Percentiles rank a stretch among this genome's conserved stretches.
Evolutionary conservation across 2,888 invertebrate genomes (phyloP).

Genomic region (Drosophila pseudotakahashii): DNA sequence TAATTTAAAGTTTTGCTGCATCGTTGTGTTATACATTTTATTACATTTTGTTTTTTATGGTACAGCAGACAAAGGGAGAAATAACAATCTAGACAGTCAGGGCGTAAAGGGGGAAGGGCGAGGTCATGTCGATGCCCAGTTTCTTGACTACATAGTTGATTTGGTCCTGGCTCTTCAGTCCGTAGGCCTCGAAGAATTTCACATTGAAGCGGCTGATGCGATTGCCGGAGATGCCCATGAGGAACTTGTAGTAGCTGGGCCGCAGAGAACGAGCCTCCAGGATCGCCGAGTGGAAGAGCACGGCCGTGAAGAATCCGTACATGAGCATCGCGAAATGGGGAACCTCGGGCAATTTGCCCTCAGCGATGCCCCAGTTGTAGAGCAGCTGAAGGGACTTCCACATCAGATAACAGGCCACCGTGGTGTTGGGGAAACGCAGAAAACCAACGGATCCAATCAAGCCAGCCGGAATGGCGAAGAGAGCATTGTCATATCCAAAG

Average conservation of each 20-base stretch:
- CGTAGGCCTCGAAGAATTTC: conserved; percentile 50
- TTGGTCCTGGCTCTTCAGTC: conserved; percentile 51
- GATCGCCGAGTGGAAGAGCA: conserved; percentile 90
- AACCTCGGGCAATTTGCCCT: conserved; percentile 87
- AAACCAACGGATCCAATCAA: conserved; percentile 89
- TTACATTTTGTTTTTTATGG: conserved; percentile 13
- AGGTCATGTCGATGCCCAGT: conserved; percentile 54
- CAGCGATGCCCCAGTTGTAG: conserved; percentile 88
- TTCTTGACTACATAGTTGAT: conserved; percentile 40
- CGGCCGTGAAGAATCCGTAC: conserved; percentile 90
- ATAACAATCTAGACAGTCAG: conserved; percentile 31
- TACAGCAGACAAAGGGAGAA: background rate
- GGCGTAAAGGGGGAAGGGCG: conserved; percentile 42
- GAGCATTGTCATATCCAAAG: conserved; percentile 86
- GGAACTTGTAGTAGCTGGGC: conserved; percentile 92
- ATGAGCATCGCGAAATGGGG: conserved; percentile 87
- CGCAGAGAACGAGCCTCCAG: conserved; percentile 91
- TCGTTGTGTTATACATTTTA: conserved; percentile 40
- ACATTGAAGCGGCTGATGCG: conserved; percentile 65
- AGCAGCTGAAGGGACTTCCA: conserved; percentile 92
- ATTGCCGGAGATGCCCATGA: conserved; percentile 89
- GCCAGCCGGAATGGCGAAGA: conserved; percentile 89
- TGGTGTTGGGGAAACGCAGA: conserved; percentile 89
- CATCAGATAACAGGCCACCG: conserved; percentile 90
- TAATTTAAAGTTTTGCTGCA: conserved; percentile 55